phyloP scores from a whole-genome alignment of 2,797 vertebrate genomes.

The Rhinoraja longicauda region DNA sequence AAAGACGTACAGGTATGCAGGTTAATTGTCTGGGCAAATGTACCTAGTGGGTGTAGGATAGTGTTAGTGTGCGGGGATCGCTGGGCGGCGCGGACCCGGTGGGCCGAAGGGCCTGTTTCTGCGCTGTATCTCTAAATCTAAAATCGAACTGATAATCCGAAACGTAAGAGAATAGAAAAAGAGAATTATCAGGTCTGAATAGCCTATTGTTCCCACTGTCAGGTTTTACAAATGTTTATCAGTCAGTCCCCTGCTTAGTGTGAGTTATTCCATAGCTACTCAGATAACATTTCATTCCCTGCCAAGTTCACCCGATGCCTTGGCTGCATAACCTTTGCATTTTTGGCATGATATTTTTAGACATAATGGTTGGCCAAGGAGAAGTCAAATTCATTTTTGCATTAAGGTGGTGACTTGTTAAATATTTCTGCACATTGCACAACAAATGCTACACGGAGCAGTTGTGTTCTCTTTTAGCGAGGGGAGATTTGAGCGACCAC shows the following conservation, averaged over 20 bases:
- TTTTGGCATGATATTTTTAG: neutral
- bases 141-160: neutral
- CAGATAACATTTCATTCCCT: neutral
- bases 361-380: neutral
- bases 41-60: too few relatives aligned
- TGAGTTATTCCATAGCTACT: neutral
- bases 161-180: neutral
- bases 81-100: too few relatives aligned
- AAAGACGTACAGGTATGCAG: too few relatives aligned
- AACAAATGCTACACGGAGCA: neutral
- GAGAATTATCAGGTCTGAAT: neutral
- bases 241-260: neutral
- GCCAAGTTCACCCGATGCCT: neutral
- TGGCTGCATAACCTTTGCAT: neutral
- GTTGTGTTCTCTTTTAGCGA: neutral
- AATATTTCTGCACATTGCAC: neutral
- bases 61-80: too few relatives aligned
- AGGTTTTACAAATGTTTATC: slow-evolving; percentile 24
- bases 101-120: too few relatives aligned
- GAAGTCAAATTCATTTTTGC: neutral
- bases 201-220: neutral
- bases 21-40: too few relatives aligned
- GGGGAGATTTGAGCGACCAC: neutral
- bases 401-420: neutral
- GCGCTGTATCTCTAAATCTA: too few relatives aligned